Percentiles rank a stretch among this genome's conserved stretches.
These are phyloP conservation scores for Eospalax fontanierii DNA, from an alignment of 2,797 vertebrate genomes.

Conservation along the genomic window DNA sequence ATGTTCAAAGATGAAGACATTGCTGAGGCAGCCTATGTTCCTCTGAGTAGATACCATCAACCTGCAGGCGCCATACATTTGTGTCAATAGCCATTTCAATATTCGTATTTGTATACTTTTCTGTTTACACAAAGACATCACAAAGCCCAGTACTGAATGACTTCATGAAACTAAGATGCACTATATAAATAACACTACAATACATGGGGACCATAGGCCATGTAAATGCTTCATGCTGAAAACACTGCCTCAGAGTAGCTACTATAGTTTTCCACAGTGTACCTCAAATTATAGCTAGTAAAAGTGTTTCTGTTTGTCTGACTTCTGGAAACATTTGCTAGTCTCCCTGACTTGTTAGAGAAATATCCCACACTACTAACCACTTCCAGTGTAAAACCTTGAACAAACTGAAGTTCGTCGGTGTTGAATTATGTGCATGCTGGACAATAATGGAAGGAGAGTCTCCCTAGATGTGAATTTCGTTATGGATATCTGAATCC, in stretches of 20 bases:
- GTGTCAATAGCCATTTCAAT: not conserved
- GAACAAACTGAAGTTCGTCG: not conserved
- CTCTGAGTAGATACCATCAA: not conserved
- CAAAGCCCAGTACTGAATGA: not conserved
- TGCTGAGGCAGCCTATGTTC: not conserved
- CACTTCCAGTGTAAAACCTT: not conserved
- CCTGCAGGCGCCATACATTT: not conserved
- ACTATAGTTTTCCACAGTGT: not conserved
- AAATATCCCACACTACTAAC: not conserved
- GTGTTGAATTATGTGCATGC: not conserved
- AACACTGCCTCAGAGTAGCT: not conserved
- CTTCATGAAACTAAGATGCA: conserved; percentile 4
- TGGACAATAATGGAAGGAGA: not conserved
- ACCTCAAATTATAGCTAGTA: not conserved
- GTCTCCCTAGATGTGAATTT: not conserved
- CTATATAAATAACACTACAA: not conserved
- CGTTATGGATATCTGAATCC: conserved; percentile 34
- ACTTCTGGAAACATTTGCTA: not conserved
- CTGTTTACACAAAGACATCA: not conserved
- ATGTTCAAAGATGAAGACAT: not conserved
- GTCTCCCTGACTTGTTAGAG: not conserved
- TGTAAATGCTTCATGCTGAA: not conserved
- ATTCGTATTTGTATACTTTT: not conserved
- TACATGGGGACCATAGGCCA: not conserved
- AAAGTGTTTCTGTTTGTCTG: not conserved